Base-by-base conservation (phyloP, 1,140 invertebrate species). In the Arctopsyche grandis region DNA sequence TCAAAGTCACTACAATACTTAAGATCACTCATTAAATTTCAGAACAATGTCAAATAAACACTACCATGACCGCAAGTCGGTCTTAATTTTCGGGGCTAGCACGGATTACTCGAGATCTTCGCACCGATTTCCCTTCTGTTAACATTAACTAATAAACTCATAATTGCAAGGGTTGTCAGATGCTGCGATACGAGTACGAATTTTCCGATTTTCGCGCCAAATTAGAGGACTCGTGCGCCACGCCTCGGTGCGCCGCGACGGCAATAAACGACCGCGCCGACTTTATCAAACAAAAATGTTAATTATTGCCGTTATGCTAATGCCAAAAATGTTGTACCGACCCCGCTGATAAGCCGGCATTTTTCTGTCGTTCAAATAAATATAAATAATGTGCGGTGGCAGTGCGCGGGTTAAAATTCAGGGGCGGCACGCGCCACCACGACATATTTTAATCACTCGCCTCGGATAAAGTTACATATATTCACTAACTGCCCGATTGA, bases 231-330 rank as follows among this genome's bases (percentile, higher is more conserved):
- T 52, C 48, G 48, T 52, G 70, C 43, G 78, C 78, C 80, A 77
- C 80, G 77, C 80, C 80, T 81, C 80, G 80, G 10, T 77, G 77
- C 29, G 80, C 80, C 29, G 80, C 80, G 38, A 43, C 70, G 60
- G 74, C 76, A 79, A 79, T 79, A 77, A 77, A 77, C 80, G 78
- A 63, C 48, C 48, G 48, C 48, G 78, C 3, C 48, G 78, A 79
- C 80, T 80, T 82, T 80, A 82, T 80, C 81, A 77, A 66, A 69
- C 66, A 66, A 80, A 80, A 82, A 82, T 80, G 81, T 82, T 82
- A 82, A 82, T 82, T 82, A 80, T 82, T 82, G 74, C 79, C 79
- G 81, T 80, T 82, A 82, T 82, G 81, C 76, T 82, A 82, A 82
- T 82, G 77, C 81, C 77, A 82, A 82, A 82, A 82, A 82, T 80